Conservation (phyloP, 2,797 vertebrate genomes). For the Synaphobranchus kaupii region DNA sequence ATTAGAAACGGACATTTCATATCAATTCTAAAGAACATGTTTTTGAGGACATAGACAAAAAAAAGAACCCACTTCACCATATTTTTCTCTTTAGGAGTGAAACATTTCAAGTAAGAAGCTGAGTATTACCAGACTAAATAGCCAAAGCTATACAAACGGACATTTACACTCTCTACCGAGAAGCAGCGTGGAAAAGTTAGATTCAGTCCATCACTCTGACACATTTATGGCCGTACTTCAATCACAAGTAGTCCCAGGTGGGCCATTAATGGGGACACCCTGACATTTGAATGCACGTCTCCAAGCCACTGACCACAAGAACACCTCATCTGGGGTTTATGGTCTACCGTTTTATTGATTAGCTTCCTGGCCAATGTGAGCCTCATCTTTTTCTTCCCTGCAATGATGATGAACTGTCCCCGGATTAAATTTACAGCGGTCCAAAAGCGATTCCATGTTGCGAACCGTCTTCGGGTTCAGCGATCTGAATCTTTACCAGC, state of each 20-base stretch:
- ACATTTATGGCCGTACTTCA: constrained; percentile 43
- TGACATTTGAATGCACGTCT: constrained; percentile 33
- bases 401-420: constrained; percentile 24
- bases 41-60: neutral
- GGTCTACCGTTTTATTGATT: constrained; percentile 45
- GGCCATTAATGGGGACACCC: constrained; percentile 26
- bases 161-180: constrained; percentile 18
- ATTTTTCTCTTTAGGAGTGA: neutral
- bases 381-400: constrained; percentile 1
- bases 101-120: neutral
- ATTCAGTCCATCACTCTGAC: constrained; percentile 31
- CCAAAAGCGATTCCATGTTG: constrained; percentile 12
- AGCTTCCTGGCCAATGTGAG: constrained; percentile 24
- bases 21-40: neutral
- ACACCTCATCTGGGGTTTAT: constrained; percentile 36
- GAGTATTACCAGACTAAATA: constrained; percentile 8
- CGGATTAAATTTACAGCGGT: constrained; percentile 27
- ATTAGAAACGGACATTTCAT: neutral
- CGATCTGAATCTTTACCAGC: constrained; percentile 42
- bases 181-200: constrained; percentile 36
- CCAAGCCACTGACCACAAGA: constrained; percentile 4
- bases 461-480: neutral
- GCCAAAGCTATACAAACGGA: neutral
- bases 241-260: constrained; percentile 29
- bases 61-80: neutral